Base-by-base conservation (phyloP, 2,113 vertebrate species). In the Pagrus major region DNA sequence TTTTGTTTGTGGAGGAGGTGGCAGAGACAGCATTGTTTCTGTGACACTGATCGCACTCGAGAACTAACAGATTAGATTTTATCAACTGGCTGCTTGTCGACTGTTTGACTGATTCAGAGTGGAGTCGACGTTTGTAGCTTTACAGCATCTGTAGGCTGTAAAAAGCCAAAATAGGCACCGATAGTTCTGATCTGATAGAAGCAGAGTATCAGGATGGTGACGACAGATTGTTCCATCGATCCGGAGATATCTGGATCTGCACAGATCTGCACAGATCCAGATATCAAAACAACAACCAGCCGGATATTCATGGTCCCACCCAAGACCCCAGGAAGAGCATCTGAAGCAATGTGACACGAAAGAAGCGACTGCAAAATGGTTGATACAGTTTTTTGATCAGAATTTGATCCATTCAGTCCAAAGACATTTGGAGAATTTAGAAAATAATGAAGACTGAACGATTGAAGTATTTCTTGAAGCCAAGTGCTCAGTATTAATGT, bases 1-100 rank as follows among this genome's bases (percentile, higher is more conserved):
- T n/a, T 59, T 66, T 73, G 80, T 83, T 61, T 58, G 69, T 25
- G 68, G 60, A 52, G 52, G 60, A 59, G 42, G 46, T 20, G 46
- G 47, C 56, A 49, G 35, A 77, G 51, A 47, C 51, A 51, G 51
- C 66, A 42, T 20, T 20, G 46, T n/a, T 46, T 60, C 35, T 52
- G 78, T 74, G 80, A 82, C 61, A 11, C 63, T 75, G 65, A 63
- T 41, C 18, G 20, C 63, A 25, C 60, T 12, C 70, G 42, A 54
- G 70, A 16, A 72, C 58, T 42, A 58, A 52, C 65, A 68, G 61
- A 76, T 76, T 58, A 15, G 49, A 58, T 76, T 80, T 39, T 33
- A 64, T 69, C 55, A 56, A 21, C 21, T 10, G 70, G 44, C 70
- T 80, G 42, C 55, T 33, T 58, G 41, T 37, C 11, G 52, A 59